phyloP scores from a whole-genome alignment of 2,113 vertebrate genomes.

The Ictidomys tridecemlineatus region DNA sequence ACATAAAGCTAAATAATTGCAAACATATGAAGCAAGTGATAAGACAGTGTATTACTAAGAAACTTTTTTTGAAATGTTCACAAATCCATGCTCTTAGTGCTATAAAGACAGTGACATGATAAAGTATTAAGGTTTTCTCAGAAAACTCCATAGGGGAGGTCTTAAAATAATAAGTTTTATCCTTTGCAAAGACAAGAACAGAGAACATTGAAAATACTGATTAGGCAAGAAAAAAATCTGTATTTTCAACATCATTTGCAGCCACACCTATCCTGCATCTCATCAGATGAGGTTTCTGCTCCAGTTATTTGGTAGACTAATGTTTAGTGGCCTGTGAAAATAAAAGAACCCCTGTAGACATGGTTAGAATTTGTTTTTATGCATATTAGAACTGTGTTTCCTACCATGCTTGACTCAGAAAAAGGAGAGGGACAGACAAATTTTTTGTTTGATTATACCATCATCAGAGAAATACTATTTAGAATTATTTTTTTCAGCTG shows the following conservation, averaged over 20 bases:
- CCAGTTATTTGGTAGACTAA: neutral
- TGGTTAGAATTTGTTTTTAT: neutral
- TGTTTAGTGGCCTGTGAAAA: neutral
- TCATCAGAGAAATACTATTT: neutral
- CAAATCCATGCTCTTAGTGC: neutral
- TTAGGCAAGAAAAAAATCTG: neutral
- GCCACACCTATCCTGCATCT: neutral
- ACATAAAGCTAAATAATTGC: neutral
- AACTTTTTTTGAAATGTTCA: neutral
- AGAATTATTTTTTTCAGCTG: neutral
- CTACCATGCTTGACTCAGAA: neutral
- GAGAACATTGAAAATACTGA: neutral
- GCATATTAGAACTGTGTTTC: neutral
- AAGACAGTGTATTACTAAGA: neutral
- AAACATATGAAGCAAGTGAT: conserved; percentile 4
- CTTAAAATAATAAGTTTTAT: neutral
- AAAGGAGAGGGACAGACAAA: neutral
- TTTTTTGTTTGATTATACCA: neutral
- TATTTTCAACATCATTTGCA: neutral
- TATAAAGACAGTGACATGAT: neutral
- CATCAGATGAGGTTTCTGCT: neutral
- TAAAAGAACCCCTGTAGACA: neutral
- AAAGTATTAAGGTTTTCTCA: neutral
- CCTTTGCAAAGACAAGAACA: neutral
- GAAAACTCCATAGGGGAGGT: neutral